These are phyloP conservation scores for Nymphalis urticae DNA, from an alignment of 2,888 invertebrate species.

Conservation along the genomic window DNA sequence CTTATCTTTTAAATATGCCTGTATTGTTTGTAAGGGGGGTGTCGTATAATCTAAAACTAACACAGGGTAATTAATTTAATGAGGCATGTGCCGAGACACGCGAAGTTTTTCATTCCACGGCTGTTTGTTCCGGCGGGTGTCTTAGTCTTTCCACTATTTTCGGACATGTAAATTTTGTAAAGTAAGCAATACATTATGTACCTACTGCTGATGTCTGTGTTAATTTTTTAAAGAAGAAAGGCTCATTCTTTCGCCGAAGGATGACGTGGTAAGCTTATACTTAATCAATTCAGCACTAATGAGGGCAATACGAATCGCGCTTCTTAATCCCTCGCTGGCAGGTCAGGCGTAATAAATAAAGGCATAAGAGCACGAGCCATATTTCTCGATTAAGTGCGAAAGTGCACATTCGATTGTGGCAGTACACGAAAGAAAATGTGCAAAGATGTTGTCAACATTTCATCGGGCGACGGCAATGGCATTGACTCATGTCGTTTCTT, in stretches of 20 bases:
- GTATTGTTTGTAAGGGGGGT: slow-evolving; percentile 72
- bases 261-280: slow-evolving; percentile 33
- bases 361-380: slow-evolving; percentile 78
- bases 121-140: slow-evolving; percentile 52
- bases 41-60: slow-evolving; percentile 71
- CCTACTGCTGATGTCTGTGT: background rate
- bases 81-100: slow-evolving; percentile 68
- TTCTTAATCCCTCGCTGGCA: slow-evolving; percentile 68
- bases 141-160: slow-evolving; percentile 55
- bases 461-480: slow-evolving; percentile 36
- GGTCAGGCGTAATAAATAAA: slow-evolving; percentile 73
- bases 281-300: slow-evolving; percentile 76
- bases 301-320: slow-evolving; percentile 75
- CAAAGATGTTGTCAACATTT: slow-evolving; percentile 40
- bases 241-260: slow-evolving; percentile 7
- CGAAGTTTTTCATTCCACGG: slow-evolving; percentile 68
- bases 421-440: slow-evolving; percentile 38
- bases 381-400: slow-evolving; percentile 81
- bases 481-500: slow-evolving; percentile 39
- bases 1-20: slow-evolving; percentile 76
- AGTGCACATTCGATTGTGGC: slow-evolving; percentile 61
- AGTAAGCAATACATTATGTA: background rate
- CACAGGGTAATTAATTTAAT: slow-evolving; percentile 79
- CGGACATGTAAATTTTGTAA: slow-evolving; percentile 56
- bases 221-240: slow-evolving; percentile 9